Evolutionary conservation across 2,888 invertebrate genomes (phyloP), one percentile per base, ranked within the genome.

Genomic region (Sinodicranocentrus sp.): DNA sequence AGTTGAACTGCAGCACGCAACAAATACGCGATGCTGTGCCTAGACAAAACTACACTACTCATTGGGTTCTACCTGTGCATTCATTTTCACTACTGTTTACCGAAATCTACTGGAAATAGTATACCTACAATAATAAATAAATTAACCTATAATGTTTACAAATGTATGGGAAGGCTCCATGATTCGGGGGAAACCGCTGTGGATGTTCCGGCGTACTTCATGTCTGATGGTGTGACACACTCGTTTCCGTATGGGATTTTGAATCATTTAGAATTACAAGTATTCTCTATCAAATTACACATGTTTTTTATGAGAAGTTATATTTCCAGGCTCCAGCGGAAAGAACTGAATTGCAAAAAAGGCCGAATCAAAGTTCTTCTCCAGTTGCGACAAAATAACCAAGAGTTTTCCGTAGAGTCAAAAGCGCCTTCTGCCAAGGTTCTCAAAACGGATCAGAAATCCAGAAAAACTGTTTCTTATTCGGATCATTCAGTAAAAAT

Each of bases 291-390:
- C n/a, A n/a, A n/a, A n/a, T n/a, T n/a, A n/a, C n/a, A 59, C 19
- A 23, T 48, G 48, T 25, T 39, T n/a, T 1, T 68, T 25, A 23
- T 48, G 13, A 39, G 21, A 25, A 23, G 2, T 48, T 39, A 2
- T 39, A 39, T 17, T 52, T 61, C 39, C 21, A 76, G 76, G 13
- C 19, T 76, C 10, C 44, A 63, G 13, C 52, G 76, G 39, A 76
- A 76, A 39, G 76, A 76, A 57, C 33, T 76, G 15, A 76, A 52
- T 15, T 76, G 76, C 48, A 76, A 76, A 17, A 76, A 67, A 25
- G 76, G 76, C 10, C 44, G 76, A 8, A 67, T 76, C 67, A 76
- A 76, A 17, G 67, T 76, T 19, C 23, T 67, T 13, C 26, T 76
- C 39, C 52, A 44, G 26, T 15, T 70, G 5, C 39, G n/a, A 3